A percentile compares a stretch with the other conserved stretches of the same genome.
These are phyloP conservation scores for Pseudomugil tenellus DNA, from an alignment of 2,797 vertebrate species.

Conservation along the genomic window DNA sequence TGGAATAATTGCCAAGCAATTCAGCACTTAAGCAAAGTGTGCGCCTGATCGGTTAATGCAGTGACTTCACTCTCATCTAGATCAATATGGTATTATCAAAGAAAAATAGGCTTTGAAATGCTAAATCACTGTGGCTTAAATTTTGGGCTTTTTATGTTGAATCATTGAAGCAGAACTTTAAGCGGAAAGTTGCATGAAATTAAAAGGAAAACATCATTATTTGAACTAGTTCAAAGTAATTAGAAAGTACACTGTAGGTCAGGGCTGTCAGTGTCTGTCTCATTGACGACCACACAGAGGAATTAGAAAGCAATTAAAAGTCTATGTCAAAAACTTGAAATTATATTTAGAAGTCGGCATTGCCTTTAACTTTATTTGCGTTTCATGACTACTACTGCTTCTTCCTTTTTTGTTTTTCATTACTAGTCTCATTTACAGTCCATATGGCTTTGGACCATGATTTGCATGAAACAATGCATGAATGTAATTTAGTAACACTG, in stretches of 20 bases:
- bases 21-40: slow-evolving; percentile 19
- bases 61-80: slow-evolving; percentile 12
- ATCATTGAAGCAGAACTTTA: slow-evolving; percentile 17
- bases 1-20: slow-evolving; percentile 35
- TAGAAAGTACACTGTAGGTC: slow-evolving; percentile 37
- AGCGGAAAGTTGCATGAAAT: slow-evolving; percentile 27
- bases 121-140: not conserved
- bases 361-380: too few species aligned
- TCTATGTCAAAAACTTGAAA: slow-evolving; percentile 13
- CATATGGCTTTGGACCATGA: not conserved
- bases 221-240: slow-evolving; percentile 41
- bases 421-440: not conserved
- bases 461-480: not conserved
- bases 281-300: slow-evolving; percentile 5
- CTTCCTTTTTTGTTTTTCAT: not conserved
- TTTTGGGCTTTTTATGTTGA: slow-evolving; percentile 6
- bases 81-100: slow-evolving; percentile 30
- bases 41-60: slow-evolving; percentile 3
- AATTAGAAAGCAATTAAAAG: slow-evolving; percentile 37
- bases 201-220: slow-evolving; percentile 23
- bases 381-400: not conserved
- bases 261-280: slow-evolving; percentile 32
- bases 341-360: not conserved
- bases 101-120: slow-evolving; percentile 26
- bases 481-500: too few species aligned